Base-by-base conservation (phyloP, 2,888 invertebrate genomes). In the Ceriagrion tenellum region DNA sequence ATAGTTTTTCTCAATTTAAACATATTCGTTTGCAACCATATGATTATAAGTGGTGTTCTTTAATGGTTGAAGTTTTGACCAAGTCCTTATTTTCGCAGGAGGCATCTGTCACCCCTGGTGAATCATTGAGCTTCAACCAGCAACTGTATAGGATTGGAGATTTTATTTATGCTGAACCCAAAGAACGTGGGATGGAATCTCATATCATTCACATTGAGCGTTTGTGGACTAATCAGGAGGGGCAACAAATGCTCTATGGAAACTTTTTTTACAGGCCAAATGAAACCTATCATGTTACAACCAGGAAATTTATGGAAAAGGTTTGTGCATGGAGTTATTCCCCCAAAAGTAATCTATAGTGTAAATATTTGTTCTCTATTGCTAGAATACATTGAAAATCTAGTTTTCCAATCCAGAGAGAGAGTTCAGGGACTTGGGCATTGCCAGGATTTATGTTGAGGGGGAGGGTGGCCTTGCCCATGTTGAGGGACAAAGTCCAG, bases 231-330 rank as follows among this genome's bases (percentile, higher is more conserved):
- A 99, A 98, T 96, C 97, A 97, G 35, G 98, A 98, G 90, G 98
- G 98, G 18, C 98, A 98, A 96, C 98, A 99, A 96, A 99, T 99
- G 98, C 97, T 99, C 96, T 98, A 99, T 96, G 99, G 99, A n/a
- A 98, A 98, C 96, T 98, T 99, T 96, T 99, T 99, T 97, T 98
- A 97, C 96, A 98, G 99, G 95, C 99, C 99, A 0, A 98, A 98
- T 96, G 99, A 99, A 97, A 99, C 99, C 0, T 99, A 98, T 97
- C 99, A 99, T 97, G 98, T 99, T 16, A 98, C 99, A 23, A 99
- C 99, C 0, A 98, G 99, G 96, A 99, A 99, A 97, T 99, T 99
- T 97, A 97, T 99, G 0, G 99, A 99, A 96, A 99, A 99, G 97
- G 96, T 96, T 95, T 91, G 81, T 55, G 55, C 74, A 47, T 47